Conservation (phyloP, 2,888 invertebrate genomes). For the Mesoligia furuncula region DNA sequence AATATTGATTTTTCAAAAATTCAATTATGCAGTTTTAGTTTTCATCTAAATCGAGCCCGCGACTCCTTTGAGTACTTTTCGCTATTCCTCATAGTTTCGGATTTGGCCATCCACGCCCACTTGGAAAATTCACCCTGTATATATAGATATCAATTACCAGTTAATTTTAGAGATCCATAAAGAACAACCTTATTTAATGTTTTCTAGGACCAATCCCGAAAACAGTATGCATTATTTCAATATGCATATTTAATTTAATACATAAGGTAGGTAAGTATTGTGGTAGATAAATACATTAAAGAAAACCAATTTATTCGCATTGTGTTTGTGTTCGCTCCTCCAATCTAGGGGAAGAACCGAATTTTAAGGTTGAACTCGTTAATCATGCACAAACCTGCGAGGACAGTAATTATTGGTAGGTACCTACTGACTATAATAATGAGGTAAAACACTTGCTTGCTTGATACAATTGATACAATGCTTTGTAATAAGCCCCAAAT, state of each 20-base stretch:
- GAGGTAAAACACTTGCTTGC: not conserved
- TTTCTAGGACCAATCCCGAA: not conserved
- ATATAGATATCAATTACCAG: constrained; percentile 13
- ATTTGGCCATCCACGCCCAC: no score
- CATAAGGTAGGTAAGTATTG: no score
- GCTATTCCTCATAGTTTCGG: no score
- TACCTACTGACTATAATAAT: not conserved
- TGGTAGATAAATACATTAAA: not conserved
- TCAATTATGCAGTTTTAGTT: no score
- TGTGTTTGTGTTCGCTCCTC: not conserved
- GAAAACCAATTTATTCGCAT: not conserved
- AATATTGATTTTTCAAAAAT: no score
- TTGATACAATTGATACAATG: not conserved
- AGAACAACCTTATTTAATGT: not conserved
- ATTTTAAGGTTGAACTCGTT: not conserved
- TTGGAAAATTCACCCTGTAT: no score
- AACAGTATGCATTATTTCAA: not conserved
- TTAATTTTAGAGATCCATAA: constrained; percentile 24
- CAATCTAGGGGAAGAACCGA: not conserved
- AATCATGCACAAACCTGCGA: not conserved
- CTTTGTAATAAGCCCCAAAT: not conserved
- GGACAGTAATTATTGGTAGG: not conserved
- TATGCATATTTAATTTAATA: not conserved
- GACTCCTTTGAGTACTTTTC: no score
- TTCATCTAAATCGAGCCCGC: no score